A percentile compares a stretch with the other conserved stretches of the same genome.
These are phyloP conservation scores for Argentina silus DNA, from an alignment of 2,797 vertebrate species.

Conservation along the genomic window DNA sequence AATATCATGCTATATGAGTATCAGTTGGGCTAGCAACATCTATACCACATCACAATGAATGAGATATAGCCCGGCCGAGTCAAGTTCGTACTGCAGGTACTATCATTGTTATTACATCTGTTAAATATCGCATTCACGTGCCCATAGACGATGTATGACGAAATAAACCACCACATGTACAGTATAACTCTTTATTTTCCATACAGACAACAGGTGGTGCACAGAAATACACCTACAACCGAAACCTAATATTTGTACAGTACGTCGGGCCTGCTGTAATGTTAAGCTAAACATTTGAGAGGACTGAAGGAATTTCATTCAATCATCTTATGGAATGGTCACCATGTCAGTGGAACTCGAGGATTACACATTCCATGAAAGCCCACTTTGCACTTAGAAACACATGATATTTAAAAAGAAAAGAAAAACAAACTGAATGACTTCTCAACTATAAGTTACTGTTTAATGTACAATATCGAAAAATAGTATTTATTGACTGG, in stretches of 20 bases:
- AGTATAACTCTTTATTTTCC: constrained; percentile 68
- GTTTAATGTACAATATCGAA: constrained; percentile 73
- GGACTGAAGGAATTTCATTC: constrained; percentile 39
- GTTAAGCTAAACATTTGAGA: constrained; percentile 16
- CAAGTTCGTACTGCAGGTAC: too few relatives aligned
- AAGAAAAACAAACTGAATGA: constrained; percentile 36
- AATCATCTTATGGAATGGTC: constrained; percentile 51
- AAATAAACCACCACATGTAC: constrained; percentile 45
- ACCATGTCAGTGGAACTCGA: constrained; percentile 51
- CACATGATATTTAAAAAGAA: constrained; percentile 40
- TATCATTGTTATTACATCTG: too few relatives aligned
- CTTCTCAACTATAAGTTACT: constrained; percentile 54
- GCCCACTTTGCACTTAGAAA: constrained; percentile 41
- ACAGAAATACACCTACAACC: constrained; percentile 65
- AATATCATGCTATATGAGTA: too few relatives aligned
- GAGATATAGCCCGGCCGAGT: too few relatives aligned
- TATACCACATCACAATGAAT: too few relatives aligned
- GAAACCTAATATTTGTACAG: neutral
- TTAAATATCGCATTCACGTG: neutral
- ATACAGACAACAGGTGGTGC: constrained; percentile 65
- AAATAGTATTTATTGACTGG: constrained; percentile 65
- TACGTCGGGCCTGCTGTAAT: neutral
- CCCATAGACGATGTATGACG: neutral
- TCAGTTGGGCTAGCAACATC: too few relatives aligned
- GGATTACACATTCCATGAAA: constrained; percentile 17